Evolutionary conservation across 2,113 vertebrate species (phyloP), one percentile per base, ranked within the genome.

Genomic region (Calidris pygmaea): DNA sequence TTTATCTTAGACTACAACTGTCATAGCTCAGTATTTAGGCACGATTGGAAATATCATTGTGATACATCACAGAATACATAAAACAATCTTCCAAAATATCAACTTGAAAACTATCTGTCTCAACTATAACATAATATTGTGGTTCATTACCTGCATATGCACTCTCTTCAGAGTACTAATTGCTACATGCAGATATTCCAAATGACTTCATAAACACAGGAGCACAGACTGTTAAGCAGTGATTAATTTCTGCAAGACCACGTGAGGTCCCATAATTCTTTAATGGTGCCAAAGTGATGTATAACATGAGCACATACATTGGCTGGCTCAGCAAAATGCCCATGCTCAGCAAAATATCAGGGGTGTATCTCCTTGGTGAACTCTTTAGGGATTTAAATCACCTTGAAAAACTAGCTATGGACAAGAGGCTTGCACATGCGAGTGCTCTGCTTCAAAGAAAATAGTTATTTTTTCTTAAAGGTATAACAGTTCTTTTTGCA

Each of bases 181-280:
- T 92, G 91, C 75, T 97, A 86, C 95, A 96, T 86, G 89, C 66
- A 91, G 95, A 94, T 97, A 97, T 95, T 98, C 88, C 88, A 97
- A 98, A 97, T 74, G 78, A 97, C 90, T 97, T 97, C 94, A 97
- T 97, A 98, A 98, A 97, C 93, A 97, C 58, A 94, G 87, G 45
- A 95, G 60, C 82, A 95, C 80, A 97, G 92, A 89, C 96, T 97
- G 95, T 97, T 98, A 98, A 97, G 91, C 89, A 95, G 94, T 98
- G 98, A 98, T 98, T 98, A 97, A 98, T 98, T 98, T 95, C 91
- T 96, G 58, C 50, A 90, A 95, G 94, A 96, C 60, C 93, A 93
- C 7, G 68, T 95, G 97, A 97, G 76, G 45, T 85, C 73, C 90
- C 90, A 85, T 96, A 97, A 97, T 97, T 97, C 96, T 97, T 97